Evolutionary conservation across 2,888 invertebrate species (phyloP).

Genomic region (Aleiodes leptofemur): DNA sequence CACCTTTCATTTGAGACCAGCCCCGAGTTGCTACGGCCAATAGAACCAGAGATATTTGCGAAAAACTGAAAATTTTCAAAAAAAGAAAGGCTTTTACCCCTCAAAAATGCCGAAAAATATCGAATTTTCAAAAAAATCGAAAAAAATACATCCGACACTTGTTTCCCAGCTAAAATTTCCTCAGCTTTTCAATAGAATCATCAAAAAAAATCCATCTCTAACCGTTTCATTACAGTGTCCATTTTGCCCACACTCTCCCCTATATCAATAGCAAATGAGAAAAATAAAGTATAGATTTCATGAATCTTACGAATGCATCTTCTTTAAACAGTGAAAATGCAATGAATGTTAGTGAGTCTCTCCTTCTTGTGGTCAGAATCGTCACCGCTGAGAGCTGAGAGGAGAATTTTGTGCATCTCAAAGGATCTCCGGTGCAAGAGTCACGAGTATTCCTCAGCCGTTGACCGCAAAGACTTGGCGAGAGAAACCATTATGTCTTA

Average conservation of each 20-base stretch:
- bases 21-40: no score
- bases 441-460: constrained; percentile 40
- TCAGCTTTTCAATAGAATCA: no score
- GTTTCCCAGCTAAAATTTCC: no score
- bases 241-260: constrained; percentile 18
- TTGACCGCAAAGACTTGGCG: constrained; percentile 55
- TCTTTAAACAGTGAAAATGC: constrained; percentile 28
- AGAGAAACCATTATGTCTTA: constrained; percentile 52
- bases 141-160: no score
- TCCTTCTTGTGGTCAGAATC: constrained; percentile 64
- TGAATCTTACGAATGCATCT: constrained; percentile 26
- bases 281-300: no score
- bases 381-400: constrained; percentile 61
- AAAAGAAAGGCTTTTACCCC: no score
- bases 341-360: constrained; percentile 21
- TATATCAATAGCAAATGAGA: not conserved
- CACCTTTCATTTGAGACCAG: no score
- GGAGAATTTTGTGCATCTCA: constrained; percentile 56
- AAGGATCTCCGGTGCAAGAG: constrained; percentile 45
- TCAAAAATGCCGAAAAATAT: no score
- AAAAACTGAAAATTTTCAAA: no score
- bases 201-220: no score
- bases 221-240: not conserved
- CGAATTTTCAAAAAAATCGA: no score
- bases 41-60: no score